These are phyloP conservation scores for Bembecia ichneumoniformis DNA, from an alignment of 2,888 invertebrate species.

Conservation along the genomic window DNA sequence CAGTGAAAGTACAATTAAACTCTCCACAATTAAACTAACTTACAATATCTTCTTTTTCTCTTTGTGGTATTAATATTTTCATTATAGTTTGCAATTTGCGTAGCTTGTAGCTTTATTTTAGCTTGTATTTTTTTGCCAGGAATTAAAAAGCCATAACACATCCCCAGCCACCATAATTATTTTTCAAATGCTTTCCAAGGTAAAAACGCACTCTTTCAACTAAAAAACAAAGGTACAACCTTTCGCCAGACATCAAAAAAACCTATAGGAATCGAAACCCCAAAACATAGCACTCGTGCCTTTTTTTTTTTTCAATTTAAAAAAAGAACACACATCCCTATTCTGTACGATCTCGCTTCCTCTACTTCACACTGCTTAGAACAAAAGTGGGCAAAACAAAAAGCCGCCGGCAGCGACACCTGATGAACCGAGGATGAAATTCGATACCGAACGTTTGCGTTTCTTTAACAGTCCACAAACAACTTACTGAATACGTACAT, in stretches of 20 bases:
- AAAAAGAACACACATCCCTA: conserved; percentile 38
- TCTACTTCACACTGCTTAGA: conserved; percentile 63
- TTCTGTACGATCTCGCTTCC: conserved; percentile 40
- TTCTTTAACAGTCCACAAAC: neutral
- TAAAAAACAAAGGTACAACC: neutral
- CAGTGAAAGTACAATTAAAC: too few species aligned
- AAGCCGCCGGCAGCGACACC: conserved; percentile 64
- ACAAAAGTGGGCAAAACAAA: conserved; percentile 64
- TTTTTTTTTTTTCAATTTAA: conserved; percentile 16
- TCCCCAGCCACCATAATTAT: too few species aligned
- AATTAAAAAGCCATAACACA: too few species aligned
- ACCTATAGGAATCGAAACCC: neutral
- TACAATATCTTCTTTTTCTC: too few species aligned
- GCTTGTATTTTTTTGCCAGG: too few species aligned
- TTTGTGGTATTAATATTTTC: too few species aligned
- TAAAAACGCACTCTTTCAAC: neutral
- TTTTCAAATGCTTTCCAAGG: too few species aligned
- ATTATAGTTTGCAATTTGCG: too few species aligned
- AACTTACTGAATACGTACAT: neutral
- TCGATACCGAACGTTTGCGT: conserved; percentile 33
- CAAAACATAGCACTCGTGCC: conserved; percentile 14
- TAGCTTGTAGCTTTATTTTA: too few species aligned
- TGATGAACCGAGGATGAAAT: conserved; percentile 68
- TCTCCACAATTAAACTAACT: too few species aligned
- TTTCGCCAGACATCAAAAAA: neutral